Evolutionary conservation across 2,113 vertebrate genomes (phyloP).

Genomic region (Phalacrocorax pelagicus): DNA sequence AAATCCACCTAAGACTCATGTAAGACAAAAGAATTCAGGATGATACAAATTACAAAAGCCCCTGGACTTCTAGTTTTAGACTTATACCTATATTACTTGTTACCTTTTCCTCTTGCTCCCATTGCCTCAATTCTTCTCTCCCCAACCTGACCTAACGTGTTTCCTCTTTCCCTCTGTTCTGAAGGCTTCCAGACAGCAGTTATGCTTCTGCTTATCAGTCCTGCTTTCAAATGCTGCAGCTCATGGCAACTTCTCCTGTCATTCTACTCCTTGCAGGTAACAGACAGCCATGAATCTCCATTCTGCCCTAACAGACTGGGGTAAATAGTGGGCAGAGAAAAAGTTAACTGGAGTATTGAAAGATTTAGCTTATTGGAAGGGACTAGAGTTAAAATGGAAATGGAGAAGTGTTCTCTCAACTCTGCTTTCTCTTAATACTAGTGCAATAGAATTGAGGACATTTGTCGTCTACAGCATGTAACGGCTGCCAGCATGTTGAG

Average conservation of each 20-base stretch:
- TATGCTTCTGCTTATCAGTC: background rate
- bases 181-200: background rate
- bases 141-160: background rate
- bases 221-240: background rate
- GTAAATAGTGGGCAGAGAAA: background rate
- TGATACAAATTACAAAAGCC: background rate
- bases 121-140: background rate
- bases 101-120: background rate
- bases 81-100: background rate
- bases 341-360: background rate
- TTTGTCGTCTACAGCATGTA: background rate
- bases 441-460: background rate
- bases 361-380: background rate
- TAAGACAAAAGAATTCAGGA: background rate
- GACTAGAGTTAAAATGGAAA: background rate
- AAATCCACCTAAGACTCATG: background rate
- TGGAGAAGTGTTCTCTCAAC: background rate
- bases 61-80: background rate
- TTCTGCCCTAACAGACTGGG: background rate
- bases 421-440: background rate
- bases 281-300: background rate
- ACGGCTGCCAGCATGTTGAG: background rate
- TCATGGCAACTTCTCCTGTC: background rate
- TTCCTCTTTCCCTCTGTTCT: background rate
- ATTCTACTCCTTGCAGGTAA: background rate